Evolutionary conservation across 2,797 vertebrate species (phyloP).

Genomic region (Sebastes hubbsi): DNA sequence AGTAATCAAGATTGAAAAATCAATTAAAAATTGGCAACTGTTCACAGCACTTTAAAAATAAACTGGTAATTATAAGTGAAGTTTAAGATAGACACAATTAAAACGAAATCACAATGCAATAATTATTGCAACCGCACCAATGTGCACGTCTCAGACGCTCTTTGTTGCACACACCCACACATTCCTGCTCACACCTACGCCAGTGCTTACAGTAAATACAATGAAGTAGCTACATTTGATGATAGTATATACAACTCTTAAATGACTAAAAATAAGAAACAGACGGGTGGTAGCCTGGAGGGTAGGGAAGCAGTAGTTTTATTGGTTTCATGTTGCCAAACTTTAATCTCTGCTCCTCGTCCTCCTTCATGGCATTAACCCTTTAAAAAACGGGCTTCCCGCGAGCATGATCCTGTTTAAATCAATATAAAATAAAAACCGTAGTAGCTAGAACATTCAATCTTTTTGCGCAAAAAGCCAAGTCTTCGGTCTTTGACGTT

Average conservation of each 20-base stretch:
- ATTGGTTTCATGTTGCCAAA: background rate
- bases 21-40: background rate
- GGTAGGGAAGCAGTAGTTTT: background rate
- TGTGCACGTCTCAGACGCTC: background rate
- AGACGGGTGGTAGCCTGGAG: background rate
- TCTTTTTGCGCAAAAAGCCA: no score
- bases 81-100: background rate
- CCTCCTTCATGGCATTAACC: background rate
- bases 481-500: no score
- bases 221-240: background rate
- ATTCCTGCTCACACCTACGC: background rate
- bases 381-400: no score
- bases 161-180: background rate
- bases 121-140: background rate
- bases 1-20: background rate
- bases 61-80: background rate
- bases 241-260: background rate
- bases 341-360: background rate
- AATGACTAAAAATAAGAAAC: background rate
- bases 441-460: no score
- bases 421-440: no score
- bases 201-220: constrained; percentile 14
- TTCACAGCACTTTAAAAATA: background rate
- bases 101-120: background rate
- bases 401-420: no score